Percentiles rank a stretch among this genome's conserved stretches.
These are phyloP conservation scores for Dryococelus australis DNA, from an alignment of 2,888 invertebrate genomes.

Conservation along the genomic window DNA sequence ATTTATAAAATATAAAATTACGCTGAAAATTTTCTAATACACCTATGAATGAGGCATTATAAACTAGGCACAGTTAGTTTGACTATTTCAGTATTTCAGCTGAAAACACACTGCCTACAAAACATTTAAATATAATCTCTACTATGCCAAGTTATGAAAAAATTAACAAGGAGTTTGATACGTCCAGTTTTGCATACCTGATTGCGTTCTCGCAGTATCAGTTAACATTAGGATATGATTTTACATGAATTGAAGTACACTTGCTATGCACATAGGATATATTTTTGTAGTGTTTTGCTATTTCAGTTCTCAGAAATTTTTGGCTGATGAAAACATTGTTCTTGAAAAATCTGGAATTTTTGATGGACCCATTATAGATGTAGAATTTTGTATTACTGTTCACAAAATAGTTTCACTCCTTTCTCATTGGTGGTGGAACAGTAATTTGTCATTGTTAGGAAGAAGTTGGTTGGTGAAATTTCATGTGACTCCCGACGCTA, in stretches of 20 bases:
- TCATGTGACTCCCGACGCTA: background rate
- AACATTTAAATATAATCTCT: background rate
- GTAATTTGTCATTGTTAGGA: too few relatives aligned
- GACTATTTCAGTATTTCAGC: background rate
- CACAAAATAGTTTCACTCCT: too few relatives aligned
- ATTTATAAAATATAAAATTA: conserved; percentile 7
- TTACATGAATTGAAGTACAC: background rate
- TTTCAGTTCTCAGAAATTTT: background rate
- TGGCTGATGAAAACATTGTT: background rate
- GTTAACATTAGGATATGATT: background rate
- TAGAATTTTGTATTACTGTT: background rate
- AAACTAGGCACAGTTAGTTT: conserved; percentile 11
- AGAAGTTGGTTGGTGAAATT: too few relatives aligned
- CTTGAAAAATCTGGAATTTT: background rate
- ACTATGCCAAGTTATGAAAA: background rate
- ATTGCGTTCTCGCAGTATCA: background rate
- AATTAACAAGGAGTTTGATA: background rate
- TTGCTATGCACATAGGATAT: background rate
- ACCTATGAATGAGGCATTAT: conserved; percentile 8
- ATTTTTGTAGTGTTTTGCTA: background rate
- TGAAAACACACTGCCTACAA: background rate
- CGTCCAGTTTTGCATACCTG: background rate
- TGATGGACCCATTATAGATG: conserved; percentile 9
- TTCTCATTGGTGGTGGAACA: too few relatives aligned
- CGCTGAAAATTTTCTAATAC: background rate